A percentile compares a stretch with the other conserved stretches of the same genome.
Evolutionary conservation across 1,140 invertebrate genomes (phyloP).

Genomic region (Stratiolaelaps scimitus): DNA sequence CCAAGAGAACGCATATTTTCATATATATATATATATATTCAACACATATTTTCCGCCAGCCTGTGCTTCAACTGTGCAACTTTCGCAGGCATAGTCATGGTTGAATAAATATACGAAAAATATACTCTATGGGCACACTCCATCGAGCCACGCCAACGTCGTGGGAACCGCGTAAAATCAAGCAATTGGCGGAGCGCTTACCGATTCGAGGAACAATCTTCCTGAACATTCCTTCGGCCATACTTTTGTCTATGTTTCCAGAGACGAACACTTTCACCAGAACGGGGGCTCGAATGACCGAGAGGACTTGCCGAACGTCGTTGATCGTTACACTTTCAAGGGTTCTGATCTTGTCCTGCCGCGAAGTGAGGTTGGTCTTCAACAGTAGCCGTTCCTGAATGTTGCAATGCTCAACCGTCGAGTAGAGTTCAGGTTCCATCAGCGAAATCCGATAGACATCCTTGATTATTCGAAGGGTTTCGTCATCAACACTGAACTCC

Average conservation of each 20-base stretch:
- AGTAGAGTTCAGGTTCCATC: slow-evolving; percentile 10
- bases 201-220: neutral
- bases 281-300: neutral
- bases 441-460: slow-evolving; percentile 21
- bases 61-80: too few species aligned
- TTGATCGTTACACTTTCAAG: neutral
- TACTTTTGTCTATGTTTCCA: neutral
- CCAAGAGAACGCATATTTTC: too few species aligned
- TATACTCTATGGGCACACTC: too few species aligned
- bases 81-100: too few species aligned
- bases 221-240: slow-evolving; percentile 11
- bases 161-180: too few species aligned
- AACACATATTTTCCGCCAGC: too few species aligned
- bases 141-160: too few species aligned
- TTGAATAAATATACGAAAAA: too few species aligned
- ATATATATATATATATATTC: too few species aligned
- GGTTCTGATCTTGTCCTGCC: neutral
- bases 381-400: slow-evolving; percentile 19
- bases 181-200: too few species aligned
- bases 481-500: slow-evolving; percentile 3
- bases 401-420: slow-evolving; percentile 19
- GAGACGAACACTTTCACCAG: slow-evolving; percentile 24
- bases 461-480: slow-evolving; percentile 11
- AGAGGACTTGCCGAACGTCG: neutral
- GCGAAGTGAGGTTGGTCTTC: neutral